Conservation (phyloP, 2,888 invertebrate genomes). For the Stegophylla sp. region DNA sequence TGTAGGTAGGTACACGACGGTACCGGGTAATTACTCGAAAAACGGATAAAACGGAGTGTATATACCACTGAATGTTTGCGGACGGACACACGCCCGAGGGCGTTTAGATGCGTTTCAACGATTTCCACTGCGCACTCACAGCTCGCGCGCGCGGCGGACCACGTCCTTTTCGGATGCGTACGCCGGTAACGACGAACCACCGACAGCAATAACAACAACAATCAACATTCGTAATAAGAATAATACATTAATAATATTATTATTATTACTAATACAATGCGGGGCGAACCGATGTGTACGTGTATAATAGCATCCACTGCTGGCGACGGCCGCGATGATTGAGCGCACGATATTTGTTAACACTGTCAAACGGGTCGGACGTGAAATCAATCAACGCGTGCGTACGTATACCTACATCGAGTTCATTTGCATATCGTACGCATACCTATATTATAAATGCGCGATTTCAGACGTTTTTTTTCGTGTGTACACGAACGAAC, state of each 20-base stretch:
- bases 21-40: slow-evolving; percentile 21
- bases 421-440: background rate
- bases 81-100: slow-evolving; percentile 30
- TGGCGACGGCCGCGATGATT: slow-evolving; percentile 43
- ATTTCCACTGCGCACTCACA: slow-evolving; percentile 29
- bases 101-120: slow-evolving; percentile 40
- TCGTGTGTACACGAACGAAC: background rate
- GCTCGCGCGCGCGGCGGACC: background rate
- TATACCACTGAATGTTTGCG: background rate
- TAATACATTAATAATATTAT: background rate
- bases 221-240: background rate
- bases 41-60: background rate
- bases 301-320: background rate
- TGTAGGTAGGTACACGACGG: no score
- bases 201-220: no score
- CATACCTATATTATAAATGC: no score
- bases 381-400: slow-evolving; percentile 50
- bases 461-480: no score
- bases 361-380: slow-evolving; percentile 36
- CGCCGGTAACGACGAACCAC: slow-evolving; percentile 15
- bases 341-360: slow-evolving; percentile 51
- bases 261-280: background rate
- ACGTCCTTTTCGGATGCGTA: background rate
- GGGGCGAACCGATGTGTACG: no score
- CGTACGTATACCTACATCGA: background rate